Conservation (phyloP, 2,113 vertebrate species). For the Lophura nycthemera region DNA sequence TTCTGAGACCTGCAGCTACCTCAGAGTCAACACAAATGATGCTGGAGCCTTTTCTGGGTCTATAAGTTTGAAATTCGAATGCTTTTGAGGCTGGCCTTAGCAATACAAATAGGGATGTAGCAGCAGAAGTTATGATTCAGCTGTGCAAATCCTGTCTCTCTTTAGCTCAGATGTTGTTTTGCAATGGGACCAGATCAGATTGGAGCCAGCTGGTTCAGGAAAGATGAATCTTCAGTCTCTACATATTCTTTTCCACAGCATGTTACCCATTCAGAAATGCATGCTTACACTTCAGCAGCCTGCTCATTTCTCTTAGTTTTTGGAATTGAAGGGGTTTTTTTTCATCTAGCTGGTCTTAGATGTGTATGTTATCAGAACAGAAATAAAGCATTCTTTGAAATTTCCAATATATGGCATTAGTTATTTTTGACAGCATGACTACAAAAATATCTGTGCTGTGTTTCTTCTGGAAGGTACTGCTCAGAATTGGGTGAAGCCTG, state of each 20-base stretch:
- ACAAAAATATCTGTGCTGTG: slow-evolving; percentile 52
- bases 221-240: not conserved
- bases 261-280: not conserved
- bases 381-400: slow-evolving; percentile 21
- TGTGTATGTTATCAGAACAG: not conserved
- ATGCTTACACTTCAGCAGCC: not conserved
- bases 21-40: not conserved
- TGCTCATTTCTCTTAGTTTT: not conserved
- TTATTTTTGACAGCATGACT: slow-evolving; percentile 58
- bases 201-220: slow-evolving; percentile 26
- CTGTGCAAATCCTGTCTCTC: not conserved
- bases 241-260: not conserved
- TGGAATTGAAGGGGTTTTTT: not conserved
- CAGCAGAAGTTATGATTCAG: not conserved
- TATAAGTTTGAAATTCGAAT: not conserved
- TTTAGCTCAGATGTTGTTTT: slow-evolving; percentile 34
- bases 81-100: not conserved
- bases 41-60: not conserved
- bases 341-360: not conserved
- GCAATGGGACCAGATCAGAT: not conserved
- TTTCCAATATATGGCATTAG: slow-evolving; percentile 9
- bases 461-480: slow-evolving; percentile 54
- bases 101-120: not conserved
- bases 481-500: slow-evolving; percentile 40
- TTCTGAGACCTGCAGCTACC: not conserved